Base-by-base conservation (phyloP, 2,888 invertebrate genomes). In the Rosalia funebris region DNA sequence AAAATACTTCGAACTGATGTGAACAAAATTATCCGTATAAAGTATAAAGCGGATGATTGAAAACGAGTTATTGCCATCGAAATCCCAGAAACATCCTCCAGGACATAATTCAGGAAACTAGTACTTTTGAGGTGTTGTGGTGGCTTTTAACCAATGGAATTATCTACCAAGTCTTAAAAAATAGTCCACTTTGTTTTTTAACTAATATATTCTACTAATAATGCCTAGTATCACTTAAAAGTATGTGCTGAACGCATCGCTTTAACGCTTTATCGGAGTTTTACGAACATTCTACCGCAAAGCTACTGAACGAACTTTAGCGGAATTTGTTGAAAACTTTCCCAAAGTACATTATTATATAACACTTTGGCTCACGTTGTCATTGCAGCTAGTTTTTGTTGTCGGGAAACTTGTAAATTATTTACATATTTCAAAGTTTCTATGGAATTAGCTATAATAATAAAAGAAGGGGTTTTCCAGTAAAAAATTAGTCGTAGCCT, bases 351-450 rank as follows among this genome's bases (percentile, higher is more conserved):
- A 19, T 17, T 41, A 41, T 41, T 17, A 41, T 16, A 41, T 41
- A 41, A 41, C n/a, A 41, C 4, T 41, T 19, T 3, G 17, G 17
- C 17, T 41, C 7, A 10, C 16, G 2, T 1, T n/a, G 1, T 19
- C 41, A 10, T n/a, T 41, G 5, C 17, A 41, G 19, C n/a, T 7
- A n/a, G 17, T 41, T 41, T 41, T 41, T 41, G 19, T 41, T 19
- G 16, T 17, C 7, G 1, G 11, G 5, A 9, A 41, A 41, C 10
- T 41, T 17, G 11, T n/a, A 41, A 41, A 41, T 41, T 41, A 41
- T 39, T 39, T 3, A 9, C 39, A 39, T 39, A 39, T 41, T 41
- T n/a, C 17, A 41, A 41, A 41, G 10, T 41, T 41, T 11, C 41
- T 15, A 1, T 19, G 16, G 16, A 37, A 37, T 37, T 37, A 37